Conservation (phyloP, 1,140 invertebrate species). For the Polyergus mexicanus region DNA sequence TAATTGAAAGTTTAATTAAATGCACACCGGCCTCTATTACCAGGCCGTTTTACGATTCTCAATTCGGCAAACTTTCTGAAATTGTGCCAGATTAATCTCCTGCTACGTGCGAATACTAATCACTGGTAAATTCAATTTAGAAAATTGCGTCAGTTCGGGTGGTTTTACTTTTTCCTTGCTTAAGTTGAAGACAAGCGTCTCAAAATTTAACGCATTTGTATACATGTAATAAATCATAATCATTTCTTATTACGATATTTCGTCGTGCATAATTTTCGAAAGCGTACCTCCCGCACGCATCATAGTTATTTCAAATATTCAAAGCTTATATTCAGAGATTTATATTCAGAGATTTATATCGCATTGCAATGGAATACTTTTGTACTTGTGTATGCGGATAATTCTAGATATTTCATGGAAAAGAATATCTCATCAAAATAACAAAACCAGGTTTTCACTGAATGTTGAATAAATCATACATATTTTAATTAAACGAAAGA, state of each 20-base stretch:
- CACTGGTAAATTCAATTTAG: conserved; percentile 63
- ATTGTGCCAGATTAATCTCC: conserved; percentile 65
- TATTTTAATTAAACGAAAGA: neutral
- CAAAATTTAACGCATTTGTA: neutral
- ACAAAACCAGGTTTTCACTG: neutral
- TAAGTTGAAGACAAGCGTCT: neutral
- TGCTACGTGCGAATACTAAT: conserved; percentile 51
- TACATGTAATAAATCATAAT: too few relatives aligned
- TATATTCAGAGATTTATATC: neutral
- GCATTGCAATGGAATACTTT: conserved; percentile 32
- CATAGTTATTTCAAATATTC: neutral
- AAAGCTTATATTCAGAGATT: conserved; percentile 3
- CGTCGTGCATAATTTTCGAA: neutral
- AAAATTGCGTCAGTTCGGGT: conserved; percentile 7
- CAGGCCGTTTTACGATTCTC: conserved; percentile 52
- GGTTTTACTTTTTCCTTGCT: neutral
- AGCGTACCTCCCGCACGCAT: neutral
- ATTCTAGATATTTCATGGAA: neutral
- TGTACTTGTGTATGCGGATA: neutral
- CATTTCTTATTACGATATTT: neutral
- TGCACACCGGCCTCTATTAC: conserved; percentile 37
- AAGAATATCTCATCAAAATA: conserved; percentile 19
- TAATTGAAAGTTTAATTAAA: conserved; percentile 73
- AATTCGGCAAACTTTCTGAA: conserved; percentile 58
- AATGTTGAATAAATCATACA: conserved; percentile 18